These are phyloP conservation scores for Brachypterus glaber DNA, from an alignment of 2,888 invertebrate species.

Conservation along the genomic window DNA sequence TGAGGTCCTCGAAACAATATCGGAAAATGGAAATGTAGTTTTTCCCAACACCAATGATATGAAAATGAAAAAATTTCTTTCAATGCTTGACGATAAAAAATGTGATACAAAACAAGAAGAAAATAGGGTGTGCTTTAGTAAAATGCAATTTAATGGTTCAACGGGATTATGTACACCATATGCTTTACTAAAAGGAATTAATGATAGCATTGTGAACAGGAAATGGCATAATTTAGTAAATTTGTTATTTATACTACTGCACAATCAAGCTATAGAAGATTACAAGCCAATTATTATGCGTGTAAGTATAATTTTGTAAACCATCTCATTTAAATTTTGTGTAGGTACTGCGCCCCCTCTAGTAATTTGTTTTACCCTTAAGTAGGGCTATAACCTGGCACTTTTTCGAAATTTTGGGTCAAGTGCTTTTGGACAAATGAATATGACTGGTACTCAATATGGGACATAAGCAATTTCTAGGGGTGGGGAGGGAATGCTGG, in stretches of 20 bases:
- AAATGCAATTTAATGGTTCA: slow-evolving; percentile 7
- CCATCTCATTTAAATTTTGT: no score
- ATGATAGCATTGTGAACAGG: slow-evolving; percentile 19
- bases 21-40: slow-evolving; percentile 2
- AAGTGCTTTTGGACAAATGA: no score
- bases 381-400: no score
- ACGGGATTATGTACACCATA: slow-evolving; percentile 17
- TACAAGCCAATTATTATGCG: slow-evolving; percentile 10
- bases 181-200: slow-evolving; percentile 18
- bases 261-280: slow-evolving; percentile 9
- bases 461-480: no score
- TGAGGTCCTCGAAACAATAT: slow-evolving; percentile 1
- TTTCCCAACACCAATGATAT: slow-evolving; percentile 6
- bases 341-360: no score
- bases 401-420: no score
- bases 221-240: slow-evolving; percentile 22
- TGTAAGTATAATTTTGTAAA: slow-evolving; percentile 12
- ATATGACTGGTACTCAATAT: no score
- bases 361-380: no score
- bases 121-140: slow-evolving; percentile 12
- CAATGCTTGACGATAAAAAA: slow-evolving; percentile 5
- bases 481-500: no score
- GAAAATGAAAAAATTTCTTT: slow-evolving; percentile 9
- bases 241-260: slow-evolving; percentile 18
- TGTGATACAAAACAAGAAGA: no score